These are phyloP conservation scores for Drosophila affinis DNA, from an alignment of 2,888 invertebrate genomes.

Conservation along the genomic window DNA sequence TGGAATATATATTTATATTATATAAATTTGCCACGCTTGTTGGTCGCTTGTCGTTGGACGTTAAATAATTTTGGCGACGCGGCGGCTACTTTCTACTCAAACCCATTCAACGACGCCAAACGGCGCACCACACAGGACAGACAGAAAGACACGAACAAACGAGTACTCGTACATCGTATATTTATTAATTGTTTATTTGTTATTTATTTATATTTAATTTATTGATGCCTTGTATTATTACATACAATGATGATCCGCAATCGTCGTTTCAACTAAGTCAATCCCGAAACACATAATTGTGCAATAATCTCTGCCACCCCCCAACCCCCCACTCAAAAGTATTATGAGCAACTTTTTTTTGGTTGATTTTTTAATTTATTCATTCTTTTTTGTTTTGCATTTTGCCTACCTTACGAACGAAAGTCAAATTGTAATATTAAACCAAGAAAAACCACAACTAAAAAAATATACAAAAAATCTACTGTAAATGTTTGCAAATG, in stretches of 20 bases:
- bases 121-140: constrained; percentile 7
- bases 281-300: constrained; percentile 26
- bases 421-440: constrained; percentile 50
- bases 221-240: constrained; percentile 29
- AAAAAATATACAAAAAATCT: constrained; percentile 40
- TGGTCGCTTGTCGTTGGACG: constrained; percentile 22
- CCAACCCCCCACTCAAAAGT: constrained; percentile 35
- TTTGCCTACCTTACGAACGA: constrained; percentile 27
- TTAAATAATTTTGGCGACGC: constrained; percentile 27
- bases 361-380: constrained; percentile 22
- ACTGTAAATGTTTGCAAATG: constrained; percentile 19
- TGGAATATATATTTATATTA: constrained; percentile 15
- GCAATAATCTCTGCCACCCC: constrained; percentile 44
- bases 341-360: constrained; percentile 38
- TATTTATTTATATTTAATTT: constrained; percentile 20
- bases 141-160: constrained; percentile 8
- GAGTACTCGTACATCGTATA: constrained; percentile 11
- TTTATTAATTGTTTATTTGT: constrained; percentile 13
- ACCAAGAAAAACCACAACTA: constrained; percentile 8
- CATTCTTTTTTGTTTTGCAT: constrained; percentile 3
- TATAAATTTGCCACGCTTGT: constrained; percentile 34
- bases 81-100: constrained; percentile 33
- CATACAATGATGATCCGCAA: constrained; percentile 2
- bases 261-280: constrained; percentile 19
- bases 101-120: constrained; percentile 16